Base-by-base conservation (phyloP, 2,888 invertebrate species). In the Sceliomorpha sp. region DNA sequence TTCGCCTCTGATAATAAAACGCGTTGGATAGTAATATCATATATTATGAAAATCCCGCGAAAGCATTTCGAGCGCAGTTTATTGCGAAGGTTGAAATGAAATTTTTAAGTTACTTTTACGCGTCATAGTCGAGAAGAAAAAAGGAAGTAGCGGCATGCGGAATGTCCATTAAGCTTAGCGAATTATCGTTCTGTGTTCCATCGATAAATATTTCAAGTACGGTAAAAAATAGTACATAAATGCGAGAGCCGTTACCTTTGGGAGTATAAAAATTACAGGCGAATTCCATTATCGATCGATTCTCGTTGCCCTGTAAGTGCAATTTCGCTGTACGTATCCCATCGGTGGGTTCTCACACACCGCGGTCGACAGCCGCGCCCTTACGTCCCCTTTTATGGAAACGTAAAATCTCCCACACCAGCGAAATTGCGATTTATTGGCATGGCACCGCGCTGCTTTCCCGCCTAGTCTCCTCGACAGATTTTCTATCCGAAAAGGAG, bases 181-280 rank as follows among this genome's bases (percentile, higher is more conserved):
- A n/a, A n/a, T n/a, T n/a, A n/a, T n/a, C n/a, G n/a, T n/a, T n/a
- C n/a, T n/a, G n/a, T n/a, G n/a, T n/a, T n/a, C n/a, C n/a, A n/a
- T n/a, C n/a, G n/a, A n/a, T n/a, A n/a, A n/a, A n/a, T n/a, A n/a
- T n/a, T n/a, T n/a, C n/a, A 31, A 31, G 12, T 1, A 7, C 27
- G 10, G 9, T 13, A 20, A 20, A 14, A 36, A 55, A 24, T 26
- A 8, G 31, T 15, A 12, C 12, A 20, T 12, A 8, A 7, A 14
- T 13, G 42, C 6, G 27, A 17, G 31, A 31, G 40, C 26, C 14
- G 50, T 24, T 24, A 40, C 39, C 12, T 26, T 36, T 8, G 7
- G 17, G 36, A 34, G 60, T 62, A 64, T 51, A 75, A 71, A 75
- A 71, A 71, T 75, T 75, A 75, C 70, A 73, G 62, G 68, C 64